Evolutionary conservation across 1,140 invertebrate genomes (phyloP).

Genomic region (Dendroctonus ponderosae): DNA sequence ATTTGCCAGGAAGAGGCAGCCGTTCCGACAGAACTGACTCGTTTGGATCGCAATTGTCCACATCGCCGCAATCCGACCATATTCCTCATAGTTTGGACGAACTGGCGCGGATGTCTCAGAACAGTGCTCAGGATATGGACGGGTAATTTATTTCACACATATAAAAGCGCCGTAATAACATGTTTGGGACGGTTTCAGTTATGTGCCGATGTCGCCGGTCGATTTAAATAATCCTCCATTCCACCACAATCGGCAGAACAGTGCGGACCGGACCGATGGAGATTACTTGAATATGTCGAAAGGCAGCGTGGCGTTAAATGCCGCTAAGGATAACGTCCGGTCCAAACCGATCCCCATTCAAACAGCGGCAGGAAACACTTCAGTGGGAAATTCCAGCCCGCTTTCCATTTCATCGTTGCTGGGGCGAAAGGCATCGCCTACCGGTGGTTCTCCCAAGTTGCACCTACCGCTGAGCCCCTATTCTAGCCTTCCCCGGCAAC

Average conservation of each 20-base stretch:
- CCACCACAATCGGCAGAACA: conserved; percentile 41
- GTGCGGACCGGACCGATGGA: conserved; percentile 42
- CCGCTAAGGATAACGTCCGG: conserved; percentile 51
- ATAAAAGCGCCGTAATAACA: too few species aligned
- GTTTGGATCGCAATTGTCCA: conserved; percentile 36
- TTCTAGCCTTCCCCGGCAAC: conserved; percentile 48
- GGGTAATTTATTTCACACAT: conserved; percentile 41
- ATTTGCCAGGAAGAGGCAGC: conserved; percentile 41
- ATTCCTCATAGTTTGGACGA: conserved; percentile 39
- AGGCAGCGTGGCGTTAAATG: conserved; percentile 13
- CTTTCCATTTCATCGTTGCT: conserved; percentile 28
- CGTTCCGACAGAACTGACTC: conserved; percentile 52
- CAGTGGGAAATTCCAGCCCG: conserved; percentile 36
- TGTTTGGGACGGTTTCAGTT: conserved; percentile 37
- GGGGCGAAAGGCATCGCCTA: conserved; percentile 49
- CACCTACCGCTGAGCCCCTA: conserved; percentile 46
- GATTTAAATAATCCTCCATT: conserved; percentile 3
- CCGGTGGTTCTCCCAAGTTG: conserved; percentile 50
- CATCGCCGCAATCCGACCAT: conserved; percentile 32
- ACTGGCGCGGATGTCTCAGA: conserved; percentile 48
- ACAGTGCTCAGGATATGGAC: conserved; percentile 43
- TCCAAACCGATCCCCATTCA: conserved; percentile 63
- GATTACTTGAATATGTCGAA: conserved; percentile 51
- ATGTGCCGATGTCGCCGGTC: conserved; percentile 61
- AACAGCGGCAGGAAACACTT: conserved; percentile 23